phyloP scores from a whole-genome alignment of 2,888 invertebrate species.

The Amphipyra berbera region DNA sequence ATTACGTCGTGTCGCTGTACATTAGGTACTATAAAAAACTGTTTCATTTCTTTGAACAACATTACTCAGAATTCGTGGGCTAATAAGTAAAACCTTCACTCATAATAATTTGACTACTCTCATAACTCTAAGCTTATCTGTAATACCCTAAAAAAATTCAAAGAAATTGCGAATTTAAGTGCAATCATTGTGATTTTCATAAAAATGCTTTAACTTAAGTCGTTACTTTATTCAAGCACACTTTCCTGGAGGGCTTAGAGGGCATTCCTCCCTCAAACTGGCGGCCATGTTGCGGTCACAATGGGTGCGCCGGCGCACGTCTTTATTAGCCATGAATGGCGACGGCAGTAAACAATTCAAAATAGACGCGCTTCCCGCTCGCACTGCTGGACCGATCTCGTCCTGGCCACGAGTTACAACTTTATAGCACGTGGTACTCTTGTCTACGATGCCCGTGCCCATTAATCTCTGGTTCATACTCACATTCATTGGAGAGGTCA shows the following conservation, averaged over 20 bases:
- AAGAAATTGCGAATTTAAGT: not conserved
- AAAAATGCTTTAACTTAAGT: constrained; percentile 26
- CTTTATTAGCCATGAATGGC: constrained; percentile 81
- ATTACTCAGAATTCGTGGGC: constrained; percentile 23
- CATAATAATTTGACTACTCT: not conserved
- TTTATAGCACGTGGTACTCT: constrained; percentile 49
- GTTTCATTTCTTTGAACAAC: constrained; percentile 29
- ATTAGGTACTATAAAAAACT: constrained; percentile 14
- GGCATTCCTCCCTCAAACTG: constrained; percentile 74
- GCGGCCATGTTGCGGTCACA: constrained; percentile 71
- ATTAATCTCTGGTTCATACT: constrained; percentile 45
- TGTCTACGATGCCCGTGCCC: constrained; percentile 35
- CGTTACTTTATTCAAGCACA: constrained; percentile 46
- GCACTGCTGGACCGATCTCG: constrained; percentile 37
- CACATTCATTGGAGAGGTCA: constrained; percentile 45
- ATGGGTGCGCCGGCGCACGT: constrained; percentile 70
- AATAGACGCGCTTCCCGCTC: constrained; percentile 75
- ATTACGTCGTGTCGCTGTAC: constrained; percentile 23
- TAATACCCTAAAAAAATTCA: not conserved
- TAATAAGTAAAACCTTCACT: not conserved
- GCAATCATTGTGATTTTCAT: not conserved
- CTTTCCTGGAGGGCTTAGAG: constrained; percentile 58
- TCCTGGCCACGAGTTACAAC: constrained; percentile 49
- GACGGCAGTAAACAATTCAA: constrained; percentile 79
- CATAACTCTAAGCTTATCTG: no score